Base-by-base conservation (phyloP, 1,140 invertebrate genomes). In the Hylaeus volcanicus region DNA sequence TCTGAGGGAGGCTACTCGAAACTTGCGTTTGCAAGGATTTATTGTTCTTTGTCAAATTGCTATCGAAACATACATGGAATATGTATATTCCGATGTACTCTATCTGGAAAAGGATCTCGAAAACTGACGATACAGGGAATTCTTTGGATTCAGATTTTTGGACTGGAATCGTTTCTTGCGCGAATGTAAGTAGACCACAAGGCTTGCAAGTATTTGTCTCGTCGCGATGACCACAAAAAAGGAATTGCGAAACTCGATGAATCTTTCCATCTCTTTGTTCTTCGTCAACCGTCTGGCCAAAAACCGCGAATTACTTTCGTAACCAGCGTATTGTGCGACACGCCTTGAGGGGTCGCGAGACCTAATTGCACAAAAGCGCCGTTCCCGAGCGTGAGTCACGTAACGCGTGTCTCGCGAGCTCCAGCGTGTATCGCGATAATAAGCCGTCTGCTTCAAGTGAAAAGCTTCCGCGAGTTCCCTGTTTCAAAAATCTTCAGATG, bases 341-440 rank as follows among this genome's bases (percentile, higher is more conserved):
- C 65, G 51, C 65, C 55, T 60, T 41, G 39, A n/a, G 43, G 56
- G 70, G 14, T 60, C 43, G 43, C 53, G 14, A 48, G 43, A 39
- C 43, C 41, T 77, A 70, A 76, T 76, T 76, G 53, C 26, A 64
- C 58, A n/a, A 51, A 70, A 70, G 64, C 15, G 2, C 69, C n/a
- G 74, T 55, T 11, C n/a, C 37, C 65, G 26, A 37, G 14, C n/a
- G 55, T 70, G 74, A 76, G 64, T 76, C 74, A 76, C 43, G 73
- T 65, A 56, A 65, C 39, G 61, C 11, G 74, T 66, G 74, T 75
- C 26, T 26, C 26, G 15, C 56, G 43, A 39, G 43, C 43, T 5
- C 14, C 3, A 3, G 8, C 60, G 60, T 65, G 60, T 51, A 51
- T 61, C 60, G 39, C 26, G 55, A 77, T 69, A 69, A 76, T 26